Conservation (phyloP, 2,888 invertebrate species). For the Gymnoscelis rufifasciata region DNA sequence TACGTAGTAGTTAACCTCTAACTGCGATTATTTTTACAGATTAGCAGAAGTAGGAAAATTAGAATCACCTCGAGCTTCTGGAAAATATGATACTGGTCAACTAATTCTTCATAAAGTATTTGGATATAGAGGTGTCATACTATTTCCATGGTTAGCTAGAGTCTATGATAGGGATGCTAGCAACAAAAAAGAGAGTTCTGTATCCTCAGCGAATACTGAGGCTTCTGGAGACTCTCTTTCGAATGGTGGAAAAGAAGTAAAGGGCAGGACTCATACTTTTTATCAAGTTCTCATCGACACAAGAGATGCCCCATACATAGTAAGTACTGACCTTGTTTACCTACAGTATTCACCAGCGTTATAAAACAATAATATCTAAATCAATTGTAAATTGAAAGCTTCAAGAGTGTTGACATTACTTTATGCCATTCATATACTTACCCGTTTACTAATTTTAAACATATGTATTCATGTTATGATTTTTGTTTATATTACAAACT, state of each 20-base stretch:
- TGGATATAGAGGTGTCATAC: constrained; percentile 96
- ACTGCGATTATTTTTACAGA: constrained; percentile 67
- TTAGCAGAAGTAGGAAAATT: constrained; percentile 96
- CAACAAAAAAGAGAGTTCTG: constrained; percentile 80
- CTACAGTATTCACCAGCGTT: too few relatives aligned
- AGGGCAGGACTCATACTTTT: constrained; percentile 94
- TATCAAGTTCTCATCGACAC: constrained; percentile 99
- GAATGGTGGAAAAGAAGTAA: constrained; percentile 89
- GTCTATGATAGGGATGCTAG: constrained; percentile 96
- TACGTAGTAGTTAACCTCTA: constrained; percentile 60
- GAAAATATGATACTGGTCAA: constrained; percentile 97
- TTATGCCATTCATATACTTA: constrained; percentile 20
- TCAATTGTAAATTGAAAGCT: too few relatives aligned
- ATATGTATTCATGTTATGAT: background rate
- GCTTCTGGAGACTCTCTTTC: constrained; percentile 59
- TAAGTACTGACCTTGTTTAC: constrained; percentile 73
- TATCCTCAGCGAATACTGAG: constrained; percentile 45
- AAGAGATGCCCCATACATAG: constrained; percentile 97
- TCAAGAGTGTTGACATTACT: background rate
- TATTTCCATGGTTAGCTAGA: constrained; percentile 97
- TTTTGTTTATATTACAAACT: too few relatives aligned
- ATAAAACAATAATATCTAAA: too few relatives aligned
- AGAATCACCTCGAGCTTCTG: constrained; percentile 90
- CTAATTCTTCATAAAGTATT: constrained; percentile 97
- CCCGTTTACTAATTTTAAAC: background rate